These are phyloP conservation scores for Apteryx owenii DNA, from an alignment of 2,113 vertebrate species.

Conservation along the genomic window DNA sequence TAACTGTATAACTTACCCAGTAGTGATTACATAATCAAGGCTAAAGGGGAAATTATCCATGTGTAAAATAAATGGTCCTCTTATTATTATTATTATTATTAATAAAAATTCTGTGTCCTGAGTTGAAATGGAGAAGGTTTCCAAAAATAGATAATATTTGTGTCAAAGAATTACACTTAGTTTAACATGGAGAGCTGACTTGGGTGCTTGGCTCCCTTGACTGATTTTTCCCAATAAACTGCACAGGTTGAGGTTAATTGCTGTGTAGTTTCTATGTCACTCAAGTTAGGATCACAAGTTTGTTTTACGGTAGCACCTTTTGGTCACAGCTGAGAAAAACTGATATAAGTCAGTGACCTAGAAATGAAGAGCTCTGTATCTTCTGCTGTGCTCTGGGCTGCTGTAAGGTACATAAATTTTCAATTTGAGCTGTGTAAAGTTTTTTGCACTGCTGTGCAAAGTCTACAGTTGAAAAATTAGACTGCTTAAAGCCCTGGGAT, in stretches of 20 bases:
- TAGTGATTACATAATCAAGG: background rate
- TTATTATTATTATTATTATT: background rate
- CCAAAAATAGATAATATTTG: background rate
- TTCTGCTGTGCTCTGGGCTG: background rate
- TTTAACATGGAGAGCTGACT: background rate
- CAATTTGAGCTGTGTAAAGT: background rate
- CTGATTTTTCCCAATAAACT: background rate
- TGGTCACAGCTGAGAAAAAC: background rate
- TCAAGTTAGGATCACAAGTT: fast-evolving
- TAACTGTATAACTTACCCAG: background rate
- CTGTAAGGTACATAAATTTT: background rate
- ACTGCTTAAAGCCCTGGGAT: background rate
- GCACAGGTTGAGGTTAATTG: background rate
- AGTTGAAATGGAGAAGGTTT: background rate
- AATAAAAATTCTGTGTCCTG: background rate
- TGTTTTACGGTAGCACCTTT: background rate
- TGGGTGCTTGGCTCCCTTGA: background rate
- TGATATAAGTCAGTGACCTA: background rate
- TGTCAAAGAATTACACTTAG: background rate
- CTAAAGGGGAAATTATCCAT: background rate
- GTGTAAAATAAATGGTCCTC: background rate
- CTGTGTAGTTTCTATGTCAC: background rate
- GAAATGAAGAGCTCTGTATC: background rate
- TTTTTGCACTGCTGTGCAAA: background rate
- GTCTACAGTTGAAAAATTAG: background rate